Conservation (phyloP, 2,113 vertebrate species). For the Lampris incognitus region DNA sequence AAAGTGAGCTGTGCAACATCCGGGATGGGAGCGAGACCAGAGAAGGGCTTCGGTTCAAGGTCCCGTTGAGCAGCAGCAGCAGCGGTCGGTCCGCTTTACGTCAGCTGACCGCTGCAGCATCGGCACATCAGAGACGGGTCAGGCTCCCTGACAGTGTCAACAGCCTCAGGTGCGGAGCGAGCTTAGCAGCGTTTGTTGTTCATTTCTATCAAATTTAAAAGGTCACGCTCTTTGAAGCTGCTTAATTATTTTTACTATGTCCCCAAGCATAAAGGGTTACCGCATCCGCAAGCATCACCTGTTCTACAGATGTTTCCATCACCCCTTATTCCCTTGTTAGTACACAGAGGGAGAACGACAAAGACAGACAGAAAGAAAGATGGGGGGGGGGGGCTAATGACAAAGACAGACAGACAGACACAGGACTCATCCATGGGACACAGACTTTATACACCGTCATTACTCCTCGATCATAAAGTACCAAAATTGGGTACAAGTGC, state of each 20-base stretch:
- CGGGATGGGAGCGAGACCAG: not conserved
- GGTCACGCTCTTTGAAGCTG: constrained; percentile 39
- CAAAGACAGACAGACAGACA: too few relatives aligned
- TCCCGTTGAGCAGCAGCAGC: not conserved
- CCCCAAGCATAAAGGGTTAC: constrained; percentile 13
- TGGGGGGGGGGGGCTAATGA: too few relatives aligned
- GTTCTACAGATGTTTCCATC: constrained; percentile 32
- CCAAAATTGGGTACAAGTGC: too few relatives aligned
- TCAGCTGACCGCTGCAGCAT: not conserved
- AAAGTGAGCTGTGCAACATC: not conserved
- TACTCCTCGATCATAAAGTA: too few relatives aligned
- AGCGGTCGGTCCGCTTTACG: not conserved
- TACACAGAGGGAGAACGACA: not conserved
- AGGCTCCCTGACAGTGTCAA: not conserved
- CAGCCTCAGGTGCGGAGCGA: not conserved
- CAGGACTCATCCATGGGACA: too few relatives aligned
- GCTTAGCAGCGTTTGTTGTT: constrained; percentile 18
- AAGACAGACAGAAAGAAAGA: not conserved
- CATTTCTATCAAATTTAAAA: constrained; percentile 31
- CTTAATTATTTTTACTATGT: constrained; percentile 13
- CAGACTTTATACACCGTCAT: too few relatives aligned
- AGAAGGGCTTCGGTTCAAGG: not conserved
- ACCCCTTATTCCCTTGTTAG: not conserved
- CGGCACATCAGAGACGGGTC: not conserved
- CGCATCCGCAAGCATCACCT: constrained; percentile 24